Evolutionary conservation across 2,797 vertebrate genomes (phyloP), one percentile per base, ranked within the genome.

Genomic region (Buceros bicornis): DNA sequence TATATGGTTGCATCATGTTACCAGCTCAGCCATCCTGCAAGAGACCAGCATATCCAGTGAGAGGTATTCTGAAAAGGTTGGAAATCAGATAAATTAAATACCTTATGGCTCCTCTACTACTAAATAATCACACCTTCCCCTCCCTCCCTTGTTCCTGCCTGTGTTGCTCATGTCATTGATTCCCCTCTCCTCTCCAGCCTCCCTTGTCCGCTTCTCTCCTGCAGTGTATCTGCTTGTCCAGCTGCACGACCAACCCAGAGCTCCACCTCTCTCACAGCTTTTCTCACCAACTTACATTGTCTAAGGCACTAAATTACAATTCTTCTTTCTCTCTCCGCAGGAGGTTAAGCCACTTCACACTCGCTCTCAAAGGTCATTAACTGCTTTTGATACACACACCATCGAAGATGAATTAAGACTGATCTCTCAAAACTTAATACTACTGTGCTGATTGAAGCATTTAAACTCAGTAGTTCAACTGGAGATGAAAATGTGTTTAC

Each of bases 401-500:
- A 24, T 0, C 37, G 67, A 91, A 77, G 21, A 11, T 6, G 0
- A 69, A 80, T 69, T 51, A 72, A 73, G 72, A 37, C 88, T 50
- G 70, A 60, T 33, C 54, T 67, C 82, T 83, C 79, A 72, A 61
- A 85, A 77, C 42, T 42, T 54, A 31, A 51, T 17, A 13, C 33
- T 48, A 65, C 65, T 28, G 10, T 9, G 17, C 42, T 28, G 76
- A 81, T 4, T n/a, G 65, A 87, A 74, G n/a, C 42, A 54, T 45
- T 62, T 83, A 54, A 89, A 64, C 70, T 65, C 76, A 13, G 77
- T 6, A 74, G 84, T 78, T 86, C 89, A 83, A 26, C n/a, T n/a
- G 35, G 84, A 95, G 72, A 89, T 72, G 72, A 96, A 93, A 94
- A 93, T 16, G 84, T 69, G 61, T 87, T 96, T 88, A 89, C 0